phyloP scores from a whole-genome alignment of 2,888 invertebrate genomes.

The Melanargia galathea region DNA sequence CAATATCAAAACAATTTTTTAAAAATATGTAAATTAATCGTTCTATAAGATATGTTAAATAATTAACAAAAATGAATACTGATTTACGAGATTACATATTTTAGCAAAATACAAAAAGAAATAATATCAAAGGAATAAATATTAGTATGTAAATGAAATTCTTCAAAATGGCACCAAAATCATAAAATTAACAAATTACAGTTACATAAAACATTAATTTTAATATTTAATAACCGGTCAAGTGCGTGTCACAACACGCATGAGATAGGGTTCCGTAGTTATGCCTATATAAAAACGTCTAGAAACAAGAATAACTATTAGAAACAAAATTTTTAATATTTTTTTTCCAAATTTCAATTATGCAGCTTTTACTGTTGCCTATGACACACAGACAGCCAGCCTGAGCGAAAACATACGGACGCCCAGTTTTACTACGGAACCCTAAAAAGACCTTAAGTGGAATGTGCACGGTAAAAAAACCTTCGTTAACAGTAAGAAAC shows the following conservation, averaged over 20 bases:
- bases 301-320: no score
- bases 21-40: neutral
- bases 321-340: no score
- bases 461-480: constrained; percentile 10
- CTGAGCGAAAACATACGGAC: no score
- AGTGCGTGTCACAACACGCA: no score
- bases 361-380: no score
- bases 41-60: neutral
- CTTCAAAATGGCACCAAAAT: constrained; percentile 8
- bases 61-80: neutral
- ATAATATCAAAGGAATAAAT: no score
- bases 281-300: no score
- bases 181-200: neutral
- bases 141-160: neutral
- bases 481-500: neutral
- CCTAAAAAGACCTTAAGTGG: constrained; percentile 20
- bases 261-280: no score
- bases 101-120: neutral
- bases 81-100: neutral
- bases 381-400: no score
- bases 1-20: neutral
- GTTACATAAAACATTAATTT: neutral
- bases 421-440: no score
- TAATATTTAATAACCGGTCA: no score
- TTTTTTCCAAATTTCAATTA: no score